These are phyloP conservation scores for Dicerorhinus sumatrensis DNA, from an alignment of 2,113 vertebrate genomes.

Conservation along the genomic window DNA sequence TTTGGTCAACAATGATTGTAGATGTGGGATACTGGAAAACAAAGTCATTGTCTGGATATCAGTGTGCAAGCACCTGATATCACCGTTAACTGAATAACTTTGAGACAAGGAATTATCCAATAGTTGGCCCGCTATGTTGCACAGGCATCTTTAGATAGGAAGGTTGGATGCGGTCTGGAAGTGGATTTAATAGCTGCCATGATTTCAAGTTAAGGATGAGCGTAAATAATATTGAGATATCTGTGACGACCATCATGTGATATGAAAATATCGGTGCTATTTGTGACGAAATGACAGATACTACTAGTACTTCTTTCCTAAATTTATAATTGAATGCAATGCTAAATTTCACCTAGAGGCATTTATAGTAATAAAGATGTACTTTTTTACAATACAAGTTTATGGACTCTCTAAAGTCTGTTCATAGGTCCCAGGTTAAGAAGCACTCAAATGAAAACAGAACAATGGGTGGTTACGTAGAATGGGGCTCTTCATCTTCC, in stretches of 20 bases:
- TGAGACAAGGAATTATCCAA: not conserved
- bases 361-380: not conserved
- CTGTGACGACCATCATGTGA: not conserved
- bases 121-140: not conserved
- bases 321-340: not conserved
- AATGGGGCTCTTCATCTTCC: not conserved
- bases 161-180: not conserved
- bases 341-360: not conserved
- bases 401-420: not conserved
- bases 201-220: not conserved
- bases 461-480: not conserved
- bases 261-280: not conserved
- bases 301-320: not conserved
- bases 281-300: conserved; percentile 30
- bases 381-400: not conserved
- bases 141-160: not conserved
- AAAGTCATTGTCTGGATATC: not conserved
- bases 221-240: not conserved
- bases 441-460: not conserved
- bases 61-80: not conserved
- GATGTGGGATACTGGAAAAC: not conserved
- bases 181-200: not conserved
- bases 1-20: not conserved
- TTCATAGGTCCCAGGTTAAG: not conserved
- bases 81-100: not conserved